Conservation (phyloP, 2,888 invertebrate genomes). For the Liopterus haemorrhoidalis region DNA sequence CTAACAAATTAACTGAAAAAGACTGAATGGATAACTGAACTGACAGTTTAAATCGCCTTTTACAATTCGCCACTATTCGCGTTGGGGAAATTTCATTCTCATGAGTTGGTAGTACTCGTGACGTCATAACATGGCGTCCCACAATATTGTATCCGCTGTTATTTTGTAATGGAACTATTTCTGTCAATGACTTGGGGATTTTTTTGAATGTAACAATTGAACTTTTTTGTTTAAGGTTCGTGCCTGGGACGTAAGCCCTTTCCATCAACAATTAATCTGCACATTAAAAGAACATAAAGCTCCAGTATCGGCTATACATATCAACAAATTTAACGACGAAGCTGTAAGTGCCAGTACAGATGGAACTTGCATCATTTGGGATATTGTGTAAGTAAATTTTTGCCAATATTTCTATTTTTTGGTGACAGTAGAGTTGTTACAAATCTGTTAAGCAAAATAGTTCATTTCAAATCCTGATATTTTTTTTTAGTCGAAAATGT, state of each 20-base stretch:
- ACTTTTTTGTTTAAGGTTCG: too few species aligned
- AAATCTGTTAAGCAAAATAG: slow-evolving; percentile 5
- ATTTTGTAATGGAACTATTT: too few species aligned
- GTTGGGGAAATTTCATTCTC: too few species aligned
- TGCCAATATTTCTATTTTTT: slow-evolving; percentile 1
- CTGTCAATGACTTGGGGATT: too few species aligned
- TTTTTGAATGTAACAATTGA: too few species aligned
- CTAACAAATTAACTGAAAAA: too few species aligned
- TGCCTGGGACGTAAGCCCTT: slow-evolving; percentile 68
- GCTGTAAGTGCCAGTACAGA: slow-evolving; percentile 87
- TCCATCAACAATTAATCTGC: slow-evolving; percentile 60
- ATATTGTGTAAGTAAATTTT: slow-evolving; percentile 55
- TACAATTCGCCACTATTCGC: too few species aligned
- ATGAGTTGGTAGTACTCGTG: too few species aligned
- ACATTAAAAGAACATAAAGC: slow-evolving; percentile 89
- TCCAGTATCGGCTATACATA: slow-evolving; percentile 74
- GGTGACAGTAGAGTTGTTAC: not conserved
- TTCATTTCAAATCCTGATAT: slow-evolving; percentile 4
- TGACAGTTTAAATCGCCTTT: too few species aligned
- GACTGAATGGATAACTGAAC: too few species aligned
- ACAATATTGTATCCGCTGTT: too few species aligned
- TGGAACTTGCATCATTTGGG: slow-evolving; percentile 92
- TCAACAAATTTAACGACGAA: slow-evolving; percentile 70
- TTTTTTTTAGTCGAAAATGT: slow-evolving; percentile 53
- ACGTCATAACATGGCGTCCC: too few species aligned